Evolutionary conservation across 2,113 vertebrate genomes (phyloP), one percentile per base, ranked within the genome.

Genomic region (Gavia stellata): DNA sequence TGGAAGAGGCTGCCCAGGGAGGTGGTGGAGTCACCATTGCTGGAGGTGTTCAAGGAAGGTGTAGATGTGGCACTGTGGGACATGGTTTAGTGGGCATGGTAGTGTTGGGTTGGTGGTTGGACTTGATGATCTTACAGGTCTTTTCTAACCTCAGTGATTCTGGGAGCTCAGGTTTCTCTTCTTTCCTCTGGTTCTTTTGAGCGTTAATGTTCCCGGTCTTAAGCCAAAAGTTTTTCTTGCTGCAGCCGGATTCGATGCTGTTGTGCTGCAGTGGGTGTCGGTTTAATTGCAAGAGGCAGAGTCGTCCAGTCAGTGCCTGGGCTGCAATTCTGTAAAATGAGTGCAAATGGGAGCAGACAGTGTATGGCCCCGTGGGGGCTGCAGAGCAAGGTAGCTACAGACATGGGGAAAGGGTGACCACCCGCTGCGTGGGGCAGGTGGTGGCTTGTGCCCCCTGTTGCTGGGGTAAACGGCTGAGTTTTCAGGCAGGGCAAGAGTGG

Each of bases 351-450:
- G 63, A 74, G 18, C 52, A 52, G 36, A 25, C 5, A 13, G 14
- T 5, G 17, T 17, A 9, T 7, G 33, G 58, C 29, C 0, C 10
- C 0, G 0, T 23, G 38, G 28, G 9, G 21, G 12, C 10, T 17
- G 40, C 56, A 29, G 31, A 45, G 6, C 1, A 3, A 56, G 45
- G 42, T 13, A 67, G 63, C 31, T 58, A 16, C 15, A 65, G 71
- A 28, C 47, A 19, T 7, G 44, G 31, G n/a, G 44, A 40, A 13
- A 28, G 16, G 33, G 7, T 34, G 38, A 12, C 45, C 10, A 7
- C 11, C 23, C 17, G 1, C 34, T 18, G 38, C 0, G 0, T 9
- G 7, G 29, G 45, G 9, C 63, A 36, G 45, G 16, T 26, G 38
- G 10, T 80, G 45, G 18, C 49, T 81, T 25, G 24, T 50, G 36